Evolutionary conservation across 2,113 vertebrate species (phyloP), one percentile per base, ranked within the genome.

Genomic region (Meles meles): DNA sequence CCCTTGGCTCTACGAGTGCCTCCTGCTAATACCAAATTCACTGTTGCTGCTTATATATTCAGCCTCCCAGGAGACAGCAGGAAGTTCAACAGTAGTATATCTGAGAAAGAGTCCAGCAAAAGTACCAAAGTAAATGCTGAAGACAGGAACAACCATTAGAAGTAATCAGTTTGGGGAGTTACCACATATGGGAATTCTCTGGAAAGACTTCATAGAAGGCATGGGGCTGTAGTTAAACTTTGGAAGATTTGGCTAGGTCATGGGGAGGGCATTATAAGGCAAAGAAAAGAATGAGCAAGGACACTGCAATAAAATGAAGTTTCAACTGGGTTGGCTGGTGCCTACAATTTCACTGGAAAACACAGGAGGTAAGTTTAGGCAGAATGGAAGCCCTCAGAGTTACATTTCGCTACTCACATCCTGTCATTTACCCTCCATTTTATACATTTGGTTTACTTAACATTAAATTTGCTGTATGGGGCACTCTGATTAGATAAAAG

Each of bases 381-480:
- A 81, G 0, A 79, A 25, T 47, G 2, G n/a, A 92, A 88, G 7
- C 3, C 23, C 21, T 93, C 47, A 90, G 18, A 52, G 15, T 92
- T 93, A 97, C 4, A 85, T 71, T 94, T 94, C 39, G 72, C 37
- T 88, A 47, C 42, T 65, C 21, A 12, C 57, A 44, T 61, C 49
- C 69, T 93, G 0, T 84, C 57, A 90, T 88, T 88, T 96, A 84
- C 77, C 57, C 6, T 96, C 52, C 65, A 55, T 82, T 95, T 90
- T 90, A 63, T 96, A 96, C 82, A 72, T 94, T 88, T 85, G 23
- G 13, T 76, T 95, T 49, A 71, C 27, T 86, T 80, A 89, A 83
- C 74, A 96, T 76, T 89, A 49, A 83, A 31, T 93, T 91, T 94
- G n/a, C 25, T 63, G 20, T 83, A 63, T n/a, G 77, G 5, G 1